phyloP scores from a whole-genome alignment of 2,113 vertebrate species.

The Rutilus rutilus region DNA sequence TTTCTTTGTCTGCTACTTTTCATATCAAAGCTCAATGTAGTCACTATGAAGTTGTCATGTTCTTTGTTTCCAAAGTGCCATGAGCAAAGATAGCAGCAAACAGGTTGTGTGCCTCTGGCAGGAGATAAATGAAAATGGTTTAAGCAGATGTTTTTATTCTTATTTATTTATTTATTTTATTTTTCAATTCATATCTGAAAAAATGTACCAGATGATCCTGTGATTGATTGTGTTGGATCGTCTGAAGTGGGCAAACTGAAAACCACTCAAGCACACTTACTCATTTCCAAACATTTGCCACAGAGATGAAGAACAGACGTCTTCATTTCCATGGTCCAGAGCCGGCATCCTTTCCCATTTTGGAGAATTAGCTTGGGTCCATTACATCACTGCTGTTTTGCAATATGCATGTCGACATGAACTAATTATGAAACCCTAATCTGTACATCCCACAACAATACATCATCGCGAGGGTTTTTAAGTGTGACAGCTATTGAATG shows the following conservation, averaged over 20 bases:
- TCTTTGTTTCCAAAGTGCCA: too few relatives aligned
- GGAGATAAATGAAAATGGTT: neutral
- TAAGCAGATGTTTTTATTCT: neutral
- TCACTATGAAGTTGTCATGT: too few relatives aligned
- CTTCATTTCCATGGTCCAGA: slow-evolving; percentile 49
- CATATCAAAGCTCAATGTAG: too few relatives aligned
- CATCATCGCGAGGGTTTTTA: slow-evolving; percentile 48
- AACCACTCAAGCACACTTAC: slow-evolving; percentile 41
- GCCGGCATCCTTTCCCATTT: slow-evolving; percentile 39
- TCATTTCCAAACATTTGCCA: slow-evolving; percentile 56
- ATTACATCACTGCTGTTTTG: slow-evolving; percentile 48
- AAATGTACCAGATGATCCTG: slow-evolving; percentile 25
- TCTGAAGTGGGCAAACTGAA: slow-evolving; percentile 51
- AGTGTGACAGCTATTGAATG: slow-evolving; percentile 48
- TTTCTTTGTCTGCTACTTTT: too few relatives aligned
- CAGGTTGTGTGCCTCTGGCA: neutral
- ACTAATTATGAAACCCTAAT: slow-evolving; percentile 51
- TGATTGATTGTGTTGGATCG: slow-evolving; percentile 37
- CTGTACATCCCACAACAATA: slow-evolving; percentile 52
- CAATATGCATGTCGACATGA: slow-evolving; percentile 24
- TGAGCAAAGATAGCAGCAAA: too few relatives aligned
- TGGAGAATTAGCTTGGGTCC: slow-evolving; percentile 41
- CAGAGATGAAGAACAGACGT: slow-evolving; percentile 42
- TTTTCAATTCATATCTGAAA: neutral
- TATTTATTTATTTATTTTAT: neutral